phyloP scores from a whole-genome alignment of 2,797 vertebrate genomes.

The Taeniopygia guttata region DNA sequence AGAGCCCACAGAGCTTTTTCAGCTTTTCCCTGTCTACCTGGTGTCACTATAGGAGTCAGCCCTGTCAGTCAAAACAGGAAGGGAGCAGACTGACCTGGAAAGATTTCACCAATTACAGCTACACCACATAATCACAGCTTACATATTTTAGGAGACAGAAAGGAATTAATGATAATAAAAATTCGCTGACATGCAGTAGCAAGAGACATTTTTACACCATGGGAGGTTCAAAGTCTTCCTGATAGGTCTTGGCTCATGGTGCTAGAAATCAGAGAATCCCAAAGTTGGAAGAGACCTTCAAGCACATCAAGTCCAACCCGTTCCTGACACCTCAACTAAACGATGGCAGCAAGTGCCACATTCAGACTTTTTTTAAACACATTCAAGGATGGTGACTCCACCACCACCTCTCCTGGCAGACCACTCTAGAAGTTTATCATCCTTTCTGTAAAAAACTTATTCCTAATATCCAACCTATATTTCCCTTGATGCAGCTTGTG shows the following conservation, averaged over 20 bases:
- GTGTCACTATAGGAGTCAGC: not conserved
- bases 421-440: too few species aligned
- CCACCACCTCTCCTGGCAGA: too few species aligned
- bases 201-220: not conserved
- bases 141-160: accelerated
- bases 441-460: too few species aligned
- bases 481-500: too few species aligned
- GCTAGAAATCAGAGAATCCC: not conserved
- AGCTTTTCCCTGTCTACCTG: not conserved
- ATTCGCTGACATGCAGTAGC: not conserved
- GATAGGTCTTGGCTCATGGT: not conserved
- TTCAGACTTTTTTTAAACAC: too few species aligned
- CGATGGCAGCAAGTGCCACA: too few species aligned
- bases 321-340: too few species aligned
- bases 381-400: too few species aligned
- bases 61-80: not conserved
- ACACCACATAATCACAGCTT: not conserved
- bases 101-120: not conserved
- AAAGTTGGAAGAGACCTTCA: too few species aligned
- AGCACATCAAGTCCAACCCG: too few species aligned
- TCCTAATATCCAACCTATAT: too few species aligned
- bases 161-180: too few species aligned
- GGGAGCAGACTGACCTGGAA: not conserved
- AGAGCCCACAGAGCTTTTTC: not conserved
- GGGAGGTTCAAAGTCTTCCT: not conserved